Evolutionary conservation across 2,113 vertebrate species (phyloP).

Genomic region (Eupsittula cactorum): DNA sequence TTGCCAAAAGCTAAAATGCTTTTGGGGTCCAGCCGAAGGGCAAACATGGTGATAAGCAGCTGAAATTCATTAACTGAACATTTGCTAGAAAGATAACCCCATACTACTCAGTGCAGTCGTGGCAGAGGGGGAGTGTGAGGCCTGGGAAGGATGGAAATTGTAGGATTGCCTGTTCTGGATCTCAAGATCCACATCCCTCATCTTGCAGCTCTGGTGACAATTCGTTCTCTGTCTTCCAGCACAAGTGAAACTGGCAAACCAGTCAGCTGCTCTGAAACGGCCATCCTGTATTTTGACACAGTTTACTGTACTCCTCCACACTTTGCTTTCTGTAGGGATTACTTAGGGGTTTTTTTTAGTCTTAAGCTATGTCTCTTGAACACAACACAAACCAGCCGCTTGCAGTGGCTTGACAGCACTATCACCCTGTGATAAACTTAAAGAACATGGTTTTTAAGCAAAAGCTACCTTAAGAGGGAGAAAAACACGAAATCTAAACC

Average conservation of each 20-base stretch:
- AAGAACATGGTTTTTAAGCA: conserved; percentile 45
- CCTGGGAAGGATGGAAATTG: not conserved
- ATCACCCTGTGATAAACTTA: conserved; percentile 37
- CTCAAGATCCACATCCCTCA: not conserved
- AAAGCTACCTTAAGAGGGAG: not conserved
- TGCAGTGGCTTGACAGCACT: conserved; percentile 8
- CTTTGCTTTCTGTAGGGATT: not conserved
- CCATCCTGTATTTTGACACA: not conserved
- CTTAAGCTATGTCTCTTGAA: not conserved
- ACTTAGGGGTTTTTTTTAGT: not conserved
- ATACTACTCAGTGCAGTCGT: not conserved
- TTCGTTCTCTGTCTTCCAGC: not conserved
- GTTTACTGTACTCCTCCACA: not conserved
- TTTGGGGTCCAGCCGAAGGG: not conserved
- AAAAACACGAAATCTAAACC: not conserved
- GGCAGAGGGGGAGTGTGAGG: not conserved
- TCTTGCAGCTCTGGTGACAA: not conserved
- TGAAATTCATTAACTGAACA: not conserved
- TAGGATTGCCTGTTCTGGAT: not conserved
- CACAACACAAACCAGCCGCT: not conserved
- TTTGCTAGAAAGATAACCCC: not conserved
- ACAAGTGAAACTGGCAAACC: not conserved
- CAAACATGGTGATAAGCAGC: not conserved
- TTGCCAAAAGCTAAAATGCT: not conserved
- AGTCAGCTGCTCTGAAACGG: not conserved